Base-by-base conservation (phyloP, 1,140 invertebrate species). In the Teleopsis dalmanni region DNA sequence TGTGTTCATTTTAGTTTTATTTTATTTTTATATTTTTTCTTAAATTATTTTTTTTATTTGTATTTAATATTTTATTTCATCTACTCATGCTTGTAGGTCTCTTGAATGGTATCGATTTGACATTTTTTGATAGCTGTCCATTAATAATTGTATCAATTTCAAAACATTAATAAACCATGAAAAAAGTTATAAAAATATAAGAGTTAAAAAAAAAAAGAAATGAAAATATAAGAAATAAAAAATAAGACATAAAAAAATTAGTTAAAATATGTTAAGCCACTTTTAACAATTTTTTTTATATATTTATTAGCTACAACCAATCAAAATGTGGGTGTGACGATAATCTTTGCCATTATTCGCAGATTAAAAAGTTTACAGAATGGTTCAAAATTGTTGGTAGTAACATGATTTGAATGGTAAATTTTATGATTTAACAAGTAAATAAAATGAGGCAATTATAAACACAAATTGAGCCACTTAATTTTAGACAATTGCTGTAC, bases 111-210 rank as follows among this genome's bases (percentile, higher is more conserved):
- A 26, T 42, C n/a, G 25, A 26, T n/a, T 42, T 42, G 40, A 42
- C 40, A 42, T 22, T 42, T 42, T 42, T 26, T n/a, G 40, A 42
- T 42, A 16, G 40, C 25, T 26, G 21, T 42, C 23, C 40, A 42
- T 42, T 42, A 42, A 42, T 42, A 42, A 42, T 16, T 42, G 40
- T 27, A 27, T 25, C 40, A 42, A 27, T 42, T 14, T 42, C n/a
- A n/a, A 16, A 16, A 13, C 21, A 26, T 26, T 16, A 22, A 16
- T n/a, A 42, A 11, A 16, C 29, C 18, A 26, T 40, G n/a, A n/a
- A n/a, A n/a, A n/a, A n/a, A n/a, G n/a, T n/a, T n/a, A n/a, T n/a
- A n/a, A n/a, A n/a, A n/a, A n/a, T n/a, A n/a, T n/a, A n/a, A n/a
- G n/a, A n/a, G n/a, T n/a, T n/a, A n/a, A n/a, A n/a, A n/a, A n/a